These are phyloP conservation scores for Zaprionus lineosus DNA, from an alignment of 2,888 invertebrate species.

Conservation along the genomic window DNA sequence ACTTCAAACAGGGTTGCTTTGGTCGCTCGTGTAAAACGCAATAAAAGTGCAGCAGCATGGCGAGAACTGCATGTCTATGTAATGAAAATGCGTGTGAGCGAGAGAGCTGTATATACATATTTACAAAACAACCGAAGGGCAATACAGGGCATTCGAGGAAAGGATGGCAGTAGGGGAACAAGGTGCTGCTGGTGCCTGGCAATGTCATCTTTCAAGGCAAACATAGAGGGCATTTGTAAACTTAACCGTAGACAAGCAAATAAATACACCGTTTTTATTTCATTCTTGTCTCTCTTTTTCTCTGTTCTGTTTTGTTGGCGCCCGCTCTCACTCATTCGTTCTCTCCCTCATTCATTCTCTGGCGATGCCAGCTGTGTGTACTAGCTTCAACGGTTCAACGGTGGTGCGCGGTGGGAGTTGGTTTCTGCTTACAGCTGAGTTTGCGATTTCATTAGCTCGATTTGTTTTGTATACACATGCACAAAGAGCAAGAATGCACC, in stretches of 20 bases:
- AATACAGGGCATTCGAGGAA: neutral
- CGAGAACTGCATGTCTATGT: constrained; percentile 50
- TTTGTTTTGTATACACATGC: constrained; percentile 64
- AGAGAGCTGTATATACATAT: constrained; percentile 46
- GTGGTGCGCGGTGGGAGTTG: constrained; percentile 42
- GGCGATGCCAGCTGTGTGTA: constrained; percentile 59
- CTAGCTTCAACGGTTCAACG: constrained; percentile 3
- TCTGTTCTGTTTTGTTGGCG: constrained; percentile 19
- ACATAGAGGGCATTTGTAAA: constrained; percentile 30
- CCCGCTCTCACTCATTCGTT: constrained; percentile 25
- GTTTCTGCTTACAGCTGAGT: constrained; percentile 70
- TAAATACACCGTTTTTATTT: constrained; percentile 22
- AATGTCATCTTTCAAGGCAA: constrained; percentile 67
- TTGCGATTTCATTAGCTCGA: constrained; percentile 53
- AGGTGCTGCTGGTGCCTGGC: constrained; percentile 43
- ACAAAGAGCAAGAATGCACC: constrained; percentile 18
- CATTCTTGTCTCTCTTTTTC: constrained; percentile 12
- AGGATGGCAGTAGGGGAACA: constrained; percentile 1
- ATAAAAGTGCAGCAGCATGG: constrained; percentile 66
- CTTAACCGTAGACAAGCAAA: constrained; percentile 38
- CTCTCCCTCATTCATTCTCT: constrained; percentile 4
- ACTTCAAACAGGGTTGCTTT: constrained; percentile 60
- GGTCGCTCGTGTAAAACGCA: constrained; percentile 62
- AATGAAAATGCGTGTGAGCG: constrained; percentile 47
- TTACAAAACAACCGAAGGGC: constrained; percentile 31